phyloP scores from a whole-genome alignment of 2,113 vertebrate genomes.

The Scopus umbretta region DNA sequence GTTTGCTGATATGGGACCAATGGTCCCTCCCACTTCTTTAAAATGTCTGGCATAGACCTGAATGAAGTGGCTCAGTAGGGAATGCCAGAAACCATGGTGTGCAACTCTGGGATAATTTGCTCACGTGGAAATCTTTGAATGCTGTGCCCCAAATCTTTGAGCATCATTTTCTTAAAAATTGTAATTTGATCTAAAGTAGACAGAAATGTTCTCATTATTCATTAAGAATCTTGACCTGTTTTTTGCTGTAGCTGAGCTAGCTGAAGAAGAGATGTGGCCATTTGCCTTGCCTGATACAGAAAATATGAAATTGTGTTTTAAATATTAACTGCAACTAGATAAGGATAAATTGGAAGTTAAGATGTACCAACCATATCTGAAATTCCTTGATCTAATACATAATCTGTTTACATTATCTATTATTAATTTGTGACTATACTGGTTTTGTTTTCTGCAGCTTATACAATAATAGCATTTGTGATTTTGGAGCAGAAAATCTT shows the following conservation, averaged over 20 bases:
- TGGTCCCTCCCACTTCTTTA: neutral
- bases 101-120: neutral
- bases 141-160: neutral
- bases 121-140: neutral
- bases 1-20: neutral
- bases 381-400: neutral
- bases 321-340: neutral
- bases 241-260: neutral
- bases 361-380: neutral
- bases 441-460: constrained; percentile 71
- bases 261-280: neutral
- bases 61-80: neutral
- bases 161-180: neutral
- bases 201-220: neutral
- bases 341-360: neutral
- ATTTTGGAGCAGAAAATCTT: constrained; percentile 84
- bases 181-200: neutral
- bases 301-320: neutral
- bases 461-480: constrained; percentile 87
- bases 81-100: neutral
- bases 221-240: neutral
- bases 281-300: neutral
- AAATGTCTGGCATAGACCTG: neutral
- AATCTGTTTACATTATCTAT: neutral
- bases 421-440: neutral